Evolutionary conservation across 1,140 invertebrate species (phyloP).

Genomic region (Pogonognathellus flavescens): DNA sequence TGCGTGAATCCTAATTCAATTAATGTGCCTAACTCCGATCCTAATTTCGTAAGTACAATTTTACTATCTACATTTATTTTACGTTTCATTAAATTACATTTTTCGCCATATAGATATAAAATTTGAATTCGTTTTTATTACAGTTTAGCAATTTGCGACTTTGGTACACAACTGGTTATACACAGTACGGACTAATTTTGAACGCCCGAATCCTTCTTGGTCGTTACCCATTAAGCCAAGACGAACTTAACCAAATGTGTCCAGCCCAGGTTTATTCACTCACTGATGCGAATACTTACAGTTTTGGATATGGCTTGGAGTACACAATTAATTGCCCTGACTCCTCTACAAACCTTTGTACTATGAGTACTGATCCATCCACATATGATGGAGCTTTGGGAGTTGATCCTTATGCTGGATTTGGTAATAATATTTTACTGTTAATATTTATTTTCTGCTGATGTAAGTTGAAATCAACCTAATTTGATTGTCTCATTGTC

Average conservation of each 20-base stretch:
- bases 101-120: not conserved
- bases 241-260: not conserved
- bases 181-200: not conserved
- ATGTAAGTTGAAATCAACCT: not conserved
- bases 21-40: not conserved
- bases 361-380: not conserved
- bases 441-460: not conserved
- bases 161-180: not conserved
- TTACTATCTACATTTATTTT: not conserved
- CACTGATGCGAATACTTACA: not conserved
- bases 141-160: not conserved
- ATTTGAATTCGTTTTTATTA: not conserved
- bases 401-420: not conserved
- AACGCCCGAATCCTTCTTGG: not conserved
- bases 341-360: too few relatives aligned
- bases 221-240: not conserved
- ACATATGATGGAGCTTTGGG: not conserved
- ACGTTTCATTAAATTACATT: not conserved
- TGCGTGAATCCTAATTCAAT: too few relatives aligned
- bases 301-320: not conserved
- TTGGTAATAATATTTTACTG: not conserved
- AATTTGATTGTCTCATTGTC: not conserved
- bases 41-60: not conserved
- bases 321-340: too few relatives aligned
- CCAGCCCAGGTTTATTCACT: not conserved